Evolutionary conservation across 2,888 invertebrate genomes (phyloP), one percentile per base, ranked within the genome.

Genomic region (Hirudinaria manillensis): DNA sequence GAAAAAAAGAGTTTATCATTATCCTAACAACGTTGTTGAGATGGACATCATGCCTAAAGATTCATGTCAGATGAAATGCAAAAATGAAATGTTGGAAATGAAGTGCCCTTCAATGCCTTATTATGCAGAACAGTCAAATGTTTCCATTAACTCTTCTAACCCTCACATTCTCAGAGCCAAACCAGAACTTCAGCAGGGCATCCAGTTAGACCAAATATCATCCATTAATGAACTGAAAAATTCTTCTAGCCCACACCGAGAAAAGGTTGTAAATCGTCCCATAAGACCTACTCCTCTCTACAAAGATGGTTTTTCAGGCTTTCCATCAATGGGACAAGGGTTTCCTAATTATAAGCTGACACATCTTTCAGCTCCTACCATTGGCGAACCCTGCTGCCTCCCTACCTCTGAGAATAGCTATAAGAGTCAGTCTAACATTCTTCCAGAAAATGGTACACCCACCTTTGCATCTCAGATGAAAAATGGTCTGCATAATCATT

Each of bases 211-310:
- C 29, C 61, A 61, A 16, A 7, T 61, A 19, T n/a, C 61, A 61
- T 29, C 29, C 19, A 21, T 21, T 29, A n/a, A 2, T 61, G 61
- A 61, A n/a, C 24, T 29, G 24, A 29, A 24, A 16, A 61, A 29
- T 10, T 7, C 19, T 61, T 61, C 10, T n/a, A 61, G 3, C 29
- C 29, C 24, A 4, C 61, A 61, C 13, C 29, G 61, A 29, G 61
- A 13, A 24, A 61, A 29, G 13, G 61, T 29, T 27, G 61, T 19
- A 29, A 61, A 61, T 61, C 61, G 61, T 1, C 61, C 61, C 24
- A 61, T 61, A 24, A 61, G 29, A 29, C 61, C 61, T n/a, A 61
- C 24, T 6, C 61, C 61, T 61, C 24, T 61, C 29, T 61, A 61
- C 24, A 61, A 61, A 6, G 61, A 24, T 7, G 24, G 61, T 27